phyloP scores from a whole-genome alignment of 2,888 invertebrate genomes.

The Metellina segmentata region DNA sequence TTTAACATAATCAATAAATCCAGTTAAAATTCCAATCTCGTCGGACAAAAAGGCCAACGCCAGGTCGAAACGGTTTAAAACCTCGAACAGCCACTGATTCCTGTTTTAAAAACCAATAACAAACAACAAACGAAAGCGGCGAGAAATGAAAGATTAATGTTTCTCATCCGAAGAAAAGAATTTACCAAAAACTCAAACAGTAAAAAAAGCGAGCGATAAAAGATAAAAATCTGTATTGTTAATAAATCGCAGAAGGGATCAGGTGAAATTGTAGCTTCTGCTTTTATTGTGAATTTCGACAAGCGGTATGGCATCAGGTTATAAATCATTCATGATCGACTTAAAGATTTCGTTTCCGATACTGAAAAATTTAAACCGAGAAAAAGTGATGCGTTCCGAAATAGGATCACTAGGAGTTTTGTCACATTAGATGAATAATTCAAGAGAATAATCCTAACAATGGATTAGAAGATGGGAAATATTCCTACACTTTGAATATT shows the following conservation, averaged over 20 bases:
- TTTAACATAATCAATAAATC: neutral
- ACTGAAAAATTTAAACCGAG: conserved; percentile 16
- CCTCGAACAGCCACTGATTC: conserved; percentile 12
- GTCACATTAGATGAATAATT: conserved; percentile 51
- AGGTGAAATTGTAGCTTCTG: conserved; percentile 25
- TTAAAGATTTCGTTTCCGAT: conserved; percentile 35
- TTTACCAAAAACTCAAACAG: conserved; percentile 4
- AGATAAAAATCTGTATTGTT: conserved; percentile 60
- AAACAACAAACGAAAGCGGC: conserved; percentile 8
- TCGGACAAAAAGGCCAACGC: neutral
- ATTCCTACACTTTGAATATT: conserved; percentile 41
- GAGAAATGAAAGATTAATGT: conserved; percentile 44
- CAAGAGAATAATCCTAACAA: neutral
- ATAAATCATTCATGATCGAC: conserved; percentile 64
- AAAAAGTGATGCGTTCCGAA: conserved; percentile 34
- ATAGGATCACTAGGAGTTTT: conserved; percentile 45
- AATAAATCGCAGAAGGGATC: conserved; percentile 46
- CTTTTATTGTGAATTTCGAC: conserved; percentile 35
- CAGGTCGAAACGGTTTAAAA: conserved; percentile 6
- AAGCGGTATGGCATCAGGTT: conserved; percentile 17
- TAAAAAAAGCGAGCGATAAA: neutral
- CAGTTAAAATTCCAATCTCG: conserved; percentile 22
- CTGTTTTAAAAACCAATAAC: conserved; percentile 14
- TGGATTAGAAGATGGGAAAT: conserved; percentile 22
- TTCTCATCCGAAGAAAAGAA: conserved; percentile 33